Percentiles rank a stretch among this genome's conserved stretches.
phyloP scores from a whole-genome alignment of 2,888 invertebrate genomes.

The Sarcophaga rosellei region DNA sequence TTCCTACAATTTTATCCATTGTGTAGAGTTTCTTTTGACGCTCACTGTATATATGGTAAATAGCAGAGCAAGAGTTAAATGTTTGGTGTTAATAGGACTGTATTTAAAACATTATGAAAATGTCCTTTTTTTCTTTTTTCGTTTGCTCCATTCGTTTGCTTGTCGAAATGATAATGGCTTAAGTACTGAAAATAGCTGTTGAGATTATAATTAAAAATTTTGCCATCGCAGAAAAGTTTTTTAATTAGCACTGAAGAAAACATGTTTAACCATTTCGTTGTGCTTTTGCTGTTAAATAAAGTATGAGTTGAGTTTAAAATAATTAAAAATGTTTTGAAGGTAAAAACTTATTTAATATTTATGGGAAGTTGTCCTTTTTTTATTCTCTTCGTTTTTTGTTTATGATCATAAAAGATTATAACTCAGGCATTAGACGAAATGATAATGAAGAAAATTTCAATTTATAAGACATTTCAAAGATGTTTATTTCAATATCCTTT shows the following conservation, averaged over 20 bases:
- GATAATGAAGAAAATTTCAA: neutral
- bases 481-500: neutral
- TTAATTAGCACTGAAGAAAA: slow-evolving; percentile 58
- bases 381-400: slow-evolving; percentile 15
- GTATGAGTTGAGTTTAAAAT: neutral
- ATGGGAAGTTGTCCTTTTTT: slow-evolving; percentile 17
- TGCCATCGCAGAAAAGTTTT: slow-evolving; percentile 56
- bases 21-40: no score
- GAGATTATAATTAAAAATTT: slow-evolving; percentile 65
- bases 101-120: slow-evolving; percentile 72
- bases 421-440: neutral
- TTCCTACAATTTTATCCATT: no score
- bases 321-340: slow-evolving; percentile 40
- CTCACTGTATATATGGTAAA: no score
- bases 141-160: neutral
- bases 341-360: slow-evolving; percentile 55
- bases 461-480: neutral
- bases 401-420: slow-evolving; percentile 39
- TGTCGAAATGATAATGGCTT: slow-evolving; percentile 34
- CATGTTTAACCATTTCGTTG: neutral
- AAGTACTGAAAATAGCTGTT: slow-evolving; percentile 47
- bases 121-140: slow-evolving; percentile 57
- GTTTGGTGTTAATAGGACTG: slow-evolving; percentile 67
- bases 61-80: slow-evolving; percentile 44
- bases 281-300: neutral